phyloP scores from a whole-genome alignment of 2,797 vertebrate genomes.

The Gila robusta region DNA sequence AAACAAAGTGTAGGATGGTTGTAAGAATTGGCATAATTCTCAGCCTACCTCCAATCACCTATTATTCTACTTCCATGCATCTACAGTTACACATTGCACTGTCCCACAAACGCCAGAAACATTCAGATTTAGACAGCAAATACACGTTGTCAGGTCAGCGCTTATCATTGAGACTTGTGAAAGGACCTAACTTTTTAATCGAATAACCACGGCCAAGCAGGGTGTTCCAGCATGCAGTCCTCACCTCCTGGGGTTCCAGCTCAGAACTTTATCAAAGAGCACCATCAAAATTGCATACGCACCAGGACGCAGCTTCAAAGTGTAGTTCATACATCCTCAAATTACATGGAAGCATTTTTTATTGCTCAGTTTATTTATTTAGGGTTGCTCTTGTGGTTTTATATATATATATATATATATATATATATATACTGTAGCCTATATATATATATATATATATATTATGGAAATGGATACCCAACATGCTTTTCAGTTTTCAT shows the following conservation, averaged over 20 bases:
- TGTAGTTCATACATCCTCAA: constrained; percentile 1
- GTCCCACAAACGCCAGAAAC: background rate
- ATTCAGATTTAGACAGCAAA: background rate
- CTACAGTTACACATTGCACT: background rate
- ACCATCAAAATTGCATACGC: constrained; percentile 16
- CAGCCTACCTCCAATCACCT: background rate
- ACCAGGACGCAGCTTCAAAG: constrained; percentile 28
- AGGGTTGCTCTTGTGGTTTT: no score
- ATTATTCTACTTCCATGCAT: background rate
- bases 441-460: no score
- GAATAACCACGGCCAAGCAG: constrained; percentile 16
- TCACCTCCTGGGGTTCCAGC: constrained; percentile 25
- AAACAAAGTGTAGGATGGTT: background rate
- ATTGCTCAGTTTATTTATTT: background rate
- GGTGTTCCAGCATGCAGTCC: background rate
- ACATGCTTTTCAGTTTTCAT: background rate
- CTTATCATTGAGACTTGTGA: background rate
- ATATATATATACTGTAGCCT: no score
- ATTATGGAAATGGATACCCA: background rate
- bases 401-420: no score
- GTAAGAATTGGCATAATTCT: background rate
- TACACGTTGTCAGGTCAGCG: background rate
- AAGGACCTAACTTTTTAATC: constrained; percentile 3
- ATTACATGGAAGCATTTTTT: constrained; percentile 26
- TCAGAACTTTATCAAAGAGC: constrained; percentile 35